These are phyloP conservation scores for Arbacia lixula DNA, from an alignment of 53 echinoderm and acorn worm species.

Conservation along the genomic window DNA sequence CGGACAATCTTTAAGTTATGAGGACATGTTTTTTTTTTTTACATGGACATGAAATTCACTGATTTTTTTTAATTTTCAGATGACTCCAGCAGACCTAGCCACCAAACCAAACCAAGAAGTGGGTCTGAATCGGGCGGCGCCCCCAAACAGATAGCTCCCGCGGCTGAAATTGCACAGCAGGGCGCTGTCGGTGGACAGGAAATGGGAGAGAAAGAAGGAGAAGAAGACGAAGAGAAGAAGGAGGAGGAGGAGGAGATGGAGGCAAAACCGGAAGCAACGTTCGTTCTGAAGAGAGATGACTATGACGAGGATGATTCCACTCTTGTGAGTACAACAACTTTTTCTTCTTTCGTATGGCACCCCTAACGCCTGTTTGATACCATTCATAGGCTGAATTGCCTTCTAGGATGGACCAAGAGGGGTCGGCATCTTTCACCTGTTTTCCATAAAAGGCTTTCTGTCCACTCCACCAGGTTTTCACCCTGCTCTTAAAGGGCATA, in stretches of 20 bases:
- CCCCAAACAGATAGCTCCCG: too few species aligned
- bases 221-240: slow-evolving; percentile 31
- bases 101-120: not conserved
- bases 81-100: not conserved
- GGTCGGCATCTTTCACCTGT: too few species aligned
- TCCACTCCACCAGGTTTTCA: too few species aligned
- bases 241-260: slow-evolving; percentile 36
- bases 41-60: not conserved
- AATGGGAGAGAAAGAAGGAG: slow-evolving; percentile 34
- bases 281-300: slow-evolving; percentile 84
- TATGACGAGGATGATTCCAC: slow-evolving; percentile 32
- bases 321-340: not conserved
- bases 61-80: not conserved
- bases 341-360: not conserved
- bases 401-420: too few species aligned
- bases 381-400: too few species aligned
- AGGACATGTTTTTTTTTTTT: too few species aligned
- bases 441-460: too few species aligned
- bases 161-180: not conserved
- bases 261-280: slow-evolving; percentile 38
- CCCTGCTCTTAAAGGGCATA: too few species aligned
- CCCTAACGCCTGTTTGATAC: too few species aligned
- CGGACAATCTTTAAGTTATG: too few species aligned
- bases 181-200: slow-evolving; percentile 1
- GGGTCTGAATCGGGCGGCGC: slow-evolving; percentile 12